A percentile compares a stretch with the other conserved stretches of the same genome.
These are phyloP conservation scores for Cheilosia scutellata DNA, from an alignment of 2,888 invertebrate genomes.

Conservation along the genomic window DNA sequence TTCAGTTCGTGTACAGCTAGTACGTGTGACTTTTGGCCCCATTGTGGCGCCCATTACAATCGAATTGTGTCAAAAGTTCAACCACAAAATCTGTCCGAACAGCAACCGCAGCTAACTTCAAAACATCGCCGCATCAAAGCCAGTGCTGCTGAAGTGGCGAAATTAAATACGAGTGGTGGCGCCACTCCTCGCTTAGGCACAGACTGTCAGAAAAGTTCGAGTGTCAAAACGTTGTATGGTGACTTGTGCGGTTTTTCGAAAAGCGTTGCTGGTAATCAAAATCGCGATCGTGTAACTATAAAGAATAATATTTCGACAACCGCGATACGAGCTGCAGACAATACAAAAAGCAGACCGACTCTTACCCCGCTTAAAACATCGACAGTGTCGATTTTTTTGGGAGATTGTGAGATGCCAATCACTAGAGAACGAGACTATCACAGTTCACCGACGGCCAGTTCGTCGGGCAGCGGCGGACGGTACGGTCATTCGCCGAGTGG, in stretches of 20 bases:
- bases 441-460: conserved; percentile 64
- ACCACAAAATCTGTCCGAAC: conserved; percentile 55
- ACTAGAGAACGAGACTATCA: conserved; percentile 77
- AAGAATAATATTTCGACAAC: conserved; percentile 73
- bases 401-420: conserved; percentile 81
- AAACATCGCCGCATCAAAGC: conserved; percentile 57
- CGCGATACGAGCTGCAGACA: conserved; percentile 72
- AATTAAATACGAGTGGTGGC: conserved; percentile 11
- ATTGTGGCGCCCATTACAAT: conserved; percentile 80
- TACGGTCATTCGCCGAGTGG: conserved; percentile 61
- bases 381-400: conserved; percentile 79
- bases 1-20: conserved; percentile 84
- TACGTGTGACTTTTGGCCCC: conserved; percentile 88
- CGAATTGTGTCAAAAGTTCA: conserved; percentile 66
- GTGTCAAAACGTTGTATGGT: conserved; percentile 39
- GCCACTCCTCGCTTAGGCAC: conserved; percentile 26
- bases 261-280: conserved; percentile 25
- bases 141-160: conserved; percentile 49
- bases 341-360: conserved; percentile 3
- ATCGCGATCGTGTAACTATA: conserved; percentile 39
- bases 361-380: conserved; percentile 76
- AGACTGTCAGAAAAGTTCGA: conserved; percentile 38
- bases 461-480: conserved; percentile 62
- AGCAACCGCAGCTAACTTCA: conserved; percentile 23
- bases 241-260: conserved; percentile 36